Percentiles rank a stretch among this genome's conserved stretches.
Evolutionary conservation across 2,797 vertebrate genomes (phyloP).

Genomic region (Spinibarbus caldwelli): DNA sequence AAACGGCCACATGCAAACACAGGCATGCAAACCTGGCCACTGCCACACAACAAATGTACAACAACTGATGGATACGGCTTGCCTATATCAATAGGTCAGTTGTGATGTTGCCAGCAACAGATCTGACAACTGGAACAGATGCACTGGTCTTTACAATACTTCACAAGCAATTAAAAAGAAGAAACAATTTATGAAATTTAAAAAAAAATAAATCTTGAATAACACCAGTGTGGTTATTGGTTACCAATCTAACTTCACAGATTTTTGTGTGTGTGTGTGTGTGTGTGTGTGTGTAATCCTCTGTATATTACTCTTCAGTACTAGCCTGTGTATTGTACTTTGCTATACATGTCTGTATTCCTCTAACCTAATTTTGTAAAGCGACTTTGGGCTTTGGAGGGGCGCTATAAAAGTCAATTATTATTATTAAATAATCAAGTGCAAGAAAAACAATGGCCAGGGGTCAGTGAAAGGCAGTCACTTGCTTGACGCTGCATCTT

Average conservation of each 20-base stretch:
- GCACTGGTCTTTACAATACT: neutral
- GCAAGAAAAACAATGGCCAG: neutral
- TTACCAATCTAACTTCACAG: neutral
- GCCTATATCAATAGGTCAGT: neutral
- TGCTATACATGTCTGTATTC: too few species aligned
- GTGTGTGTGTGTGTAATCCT: too few species aligned
- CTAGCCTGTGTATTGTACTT: too few species aligned
- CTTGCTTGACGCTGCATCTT: neutral
- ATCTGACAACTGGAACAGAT: constrained; percentile 24
- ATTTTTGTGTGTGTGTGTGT: neutral
- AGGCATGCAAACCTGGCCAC: neutral
- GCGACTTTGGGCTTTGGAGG: neutral
- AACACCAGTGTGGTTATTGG: too few species aligned
- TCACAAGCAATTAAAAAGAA: neutral
- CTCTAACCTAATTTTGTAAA: too few species aligned
- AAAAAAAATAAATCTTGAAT: neutral
- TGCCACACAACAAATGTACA: constrained; percentile 36
- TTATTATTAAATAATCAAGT: neutral
- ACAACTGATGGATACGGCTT: constrained; percentile 33
- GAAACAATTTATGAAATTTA: neutral
- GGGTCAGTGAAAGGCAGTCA: neutral
- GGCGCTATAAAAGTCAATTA: neutral
- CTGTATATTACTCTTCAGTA: too few species aligned
- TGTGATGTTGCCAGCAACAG: neutral
- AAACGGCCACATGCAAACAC: constrained; percentile 17